Percentiles rank a stretch among this genome's conserved stretches.
These are phyloP conservation scores for Drosophila mimetica DNA, from an alignment of 2,888 invertebrate species.

Conservation along the genomic window DNA sequence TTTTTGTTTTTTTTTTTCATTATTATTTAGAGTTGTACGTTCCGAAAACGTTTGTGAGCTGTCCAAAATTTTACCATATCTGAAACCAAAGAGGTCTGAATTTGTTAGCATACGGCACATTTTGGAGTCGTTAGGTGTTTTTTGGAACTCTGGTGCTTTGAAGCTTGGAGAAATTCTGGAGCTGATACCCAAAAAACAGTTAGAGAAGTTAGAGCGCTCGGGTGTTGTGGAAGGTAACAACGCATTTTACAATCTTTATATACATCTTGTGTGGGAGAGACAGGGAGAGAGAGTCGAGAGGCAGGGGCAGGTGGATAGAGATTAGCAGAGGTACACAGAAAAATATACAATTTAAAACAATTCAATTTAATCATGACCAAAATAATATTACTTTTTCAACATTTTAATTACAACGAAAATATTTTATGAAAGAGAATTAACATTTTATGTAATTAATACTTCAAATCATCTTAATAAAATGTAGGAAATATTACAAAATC, in stretches of 20 bases:
- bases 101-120: slow-evolving; percentile 72
- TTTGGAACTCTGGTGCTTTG: slow-evolving; percentile 53
- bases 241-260: slow-evolving; percentile 43
- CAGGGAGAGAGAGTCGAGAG: slow-evolving; percentile 18
- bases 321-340: slow-evolving; percentile 10
- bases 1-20: slow-evolving; percentile 21
- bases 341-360: background rate
- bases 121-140: slow-evolving; percentile 33
- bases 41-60: slow-evolving; percentile 64
- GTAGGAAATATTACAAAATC: no score
- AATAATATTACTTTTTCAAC: no score
- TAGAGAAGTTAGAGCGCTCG: slow-evolving; percentile 40
- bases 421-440: no score
- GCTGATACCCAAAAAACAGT: slow-evolving; percentile 32
- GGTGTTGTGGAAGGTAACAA: slow-evolving; percentile 29
- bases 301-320: slow-evolving; percentile 11
- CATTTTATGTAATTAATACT: no score
- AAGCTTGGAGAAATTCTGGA: slow-evolving; percentile 46
- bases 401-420: no score
- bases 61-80: slow-evolving; percentile 78
- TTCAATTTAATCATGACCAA: no score
- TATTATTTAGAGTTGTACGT: slow-evolving; percentile 35
- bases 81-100: slow-evolving; percentile 80
- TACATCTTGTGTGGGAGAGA: slow-evolving; percentile 33
- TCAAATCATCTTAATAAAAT: no score